A percentile compares a stretch with the other conserved stretches of the same genome.
phyloP scores from a whole-genome alignment of 2,113 vertebrate genomes.

The Holacanthus passer region DNA sequence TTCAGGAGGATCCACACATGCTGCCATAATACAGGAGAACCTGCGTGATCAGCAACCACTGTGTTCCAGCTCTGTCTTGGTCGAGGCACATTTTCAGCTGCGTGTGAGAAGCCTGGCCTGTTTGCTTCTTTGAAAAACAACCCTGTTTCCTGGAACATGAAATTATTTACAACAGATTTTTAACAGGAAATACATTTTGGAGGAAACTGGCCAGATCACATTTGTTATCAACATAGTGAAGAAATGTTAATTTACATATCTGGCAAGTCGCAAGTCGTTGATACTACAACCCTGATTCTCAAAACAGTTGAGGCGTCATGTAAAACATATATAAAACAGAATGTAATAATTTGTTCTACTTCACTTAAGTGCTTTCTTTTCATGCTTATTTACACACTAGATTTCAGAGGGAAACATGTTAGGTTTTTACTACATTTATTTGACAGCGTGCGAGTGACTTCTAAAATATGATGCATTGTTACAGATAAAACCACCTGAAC shows the following conservation, averaged over 20 bases:
- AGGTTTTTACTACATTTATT: neutral
- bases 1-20: neutral
- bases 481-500: neutral
- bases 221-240: neutral
- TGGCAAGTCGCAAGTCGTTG: neutral
- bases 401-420: neutral
- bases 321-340: too few relatives aligned
- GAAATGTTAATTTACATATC: too few relatives aligned
- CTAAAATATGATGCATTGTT: neutral
- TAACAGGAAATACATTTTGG: neutral
- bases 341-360: too few relatives aligned
- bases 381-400: neutral
- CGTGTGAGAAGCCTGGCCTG: neutral
- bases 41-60: conserved; percentile 5
- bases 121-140: neutral
- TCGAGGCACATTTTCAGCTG: neutral
- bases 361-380: too few relatives aligned
- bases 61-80: neutral
- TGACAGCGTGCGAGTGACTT: neutral
- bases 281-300: too few relatives aligned
- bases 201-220: neutral
- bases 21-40: neutral
- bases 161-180: neutral
- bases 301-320: too few relatives aligned
- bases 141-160: neutral